Evolutionary conservation across 2,888 invertebrate genomes (phyloP).

Genomic region (Protonemura montana): DNA sequence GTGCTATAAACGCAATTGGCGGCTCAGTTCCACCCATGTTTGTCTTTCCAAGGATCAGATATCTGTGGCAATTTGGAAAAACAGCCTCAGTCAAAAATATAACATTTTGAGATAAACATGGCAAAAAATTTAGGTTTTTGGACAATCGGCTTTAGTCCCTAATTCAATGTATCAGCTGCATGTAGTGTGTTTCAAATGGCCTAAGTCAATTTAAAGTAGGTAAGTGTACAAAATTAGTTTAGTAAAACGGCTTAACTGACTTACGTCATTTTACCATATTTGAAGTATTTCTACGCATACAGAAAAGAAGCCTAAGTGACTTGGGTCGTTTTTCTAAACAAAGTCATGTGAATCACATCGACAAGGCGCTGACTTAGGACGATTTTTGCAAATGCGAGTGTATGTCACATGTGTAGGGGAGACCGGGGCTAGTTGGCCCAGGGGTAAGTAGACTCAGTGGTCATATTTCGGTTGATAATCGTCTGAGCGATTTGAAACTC

Average conservation of each 20-base stretch:
- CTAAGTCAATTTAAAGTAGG: not conserved
- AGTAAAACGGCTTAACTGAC: constrained; percentile 22
- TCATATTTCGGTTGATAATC: too few relatives aligned
- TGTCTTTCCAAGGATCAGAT: constrained; percentile 54
- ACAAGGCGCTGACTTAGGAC: not conserved
- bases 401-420: constrained; percentile 8
- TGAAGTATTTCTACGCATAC: not conserved
- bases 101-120: not conserved
- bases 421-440: too few relatives aligned
- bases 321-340: constrained; percentile 25
- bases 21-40: too few relatives aligned
- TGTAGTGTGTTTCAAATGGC: not conserved
- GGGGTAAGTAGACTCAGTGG: too few relatives aligned
- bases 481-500: too few relatives aligned
- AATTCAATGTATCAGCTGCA: not conserved
- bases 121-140: not conserved
- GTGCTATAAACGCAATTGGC: too few relatives aligned
- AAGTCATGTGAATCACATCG: constrained; percentile 12
- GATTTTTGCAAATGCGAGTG: not conserved
- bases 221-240: not conserved
- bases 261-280: constrained; percentile 20
- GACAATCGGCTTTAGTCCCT: constrained; percentile 14
- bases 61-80: constrained; percentile 33
- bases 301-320: constrained; percentile 21
- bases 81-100: constrained; percentile 12